A percentile compares a stretch with the other conserved stretches of the same genome.
Evolutionary conservation across 2,113 vertebrate genomes (phyloP).

Genomic region (Notothenia coriiceps): DNA sequence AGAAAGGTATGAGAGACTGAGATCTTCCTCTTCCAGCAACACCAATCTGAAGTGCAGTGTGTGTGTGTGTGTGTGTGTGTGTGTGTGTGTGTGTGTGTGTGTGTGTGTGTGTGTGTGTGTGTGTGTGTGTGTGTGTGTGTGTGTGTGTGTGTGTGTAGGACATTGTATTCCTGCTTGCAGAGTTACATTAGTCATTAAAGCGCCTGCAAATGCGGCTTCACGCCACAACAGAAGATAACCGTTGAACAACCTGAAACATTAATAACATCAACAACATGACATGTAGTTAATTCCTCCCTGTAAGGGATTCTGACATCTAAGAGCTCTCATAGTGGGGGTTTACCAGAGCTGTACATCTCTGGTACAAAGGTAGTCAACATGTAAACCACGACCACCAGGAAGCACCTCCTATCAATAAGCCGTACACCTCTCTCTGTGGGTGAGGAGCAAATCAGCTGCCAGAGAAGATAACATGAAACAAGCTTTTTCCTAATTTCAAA

Average conservation of each 20-base stretch:
- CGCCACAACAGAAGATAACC: background rate
- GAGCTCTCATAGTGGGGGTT: constrained; percentile 19
- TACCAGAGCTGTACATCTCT: constrained; percentile 13
- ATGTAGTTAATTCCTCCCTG: constrained; percentile 46
- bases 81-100: background rate
- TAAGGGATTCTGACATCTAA: constrained; percentile 62
- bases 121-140: background rate
- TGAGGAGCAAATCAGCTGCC: constrained; percentile 22
- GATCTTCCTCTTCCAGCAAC: constrained; percentile 35
- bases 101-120: background rate
- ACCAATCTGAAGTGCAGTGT: constrained; percentile 34
- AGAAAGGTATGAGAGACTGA: constrained; percentile 9
- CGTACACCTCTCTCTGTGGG: constrained; percentile 20
- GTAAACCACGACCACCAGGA: constrained; percentile 34
- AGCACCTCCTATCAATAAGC: constrained; percentile 23
- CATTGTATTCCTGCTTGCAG: background rate
- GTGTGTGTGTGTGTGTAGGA: background rate
- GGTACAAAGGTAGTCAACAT: constrained; percentile 57
- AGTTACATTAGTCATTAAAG: background rate
- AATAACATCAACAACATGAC: constrained; percentile 58
- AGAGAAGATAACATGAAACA: constrained; percentile 29
- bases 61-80: background rate
- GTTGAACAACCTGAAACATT: constrained; percentile 27
- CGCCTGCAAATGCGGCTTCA: background rate
- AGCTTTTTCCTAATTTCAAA: constrained; percentile 30